Evolutionary conservation across 2,113 vertebrate genomes (phyloP).

Genomic region (Corydoras sp.): DNA sequence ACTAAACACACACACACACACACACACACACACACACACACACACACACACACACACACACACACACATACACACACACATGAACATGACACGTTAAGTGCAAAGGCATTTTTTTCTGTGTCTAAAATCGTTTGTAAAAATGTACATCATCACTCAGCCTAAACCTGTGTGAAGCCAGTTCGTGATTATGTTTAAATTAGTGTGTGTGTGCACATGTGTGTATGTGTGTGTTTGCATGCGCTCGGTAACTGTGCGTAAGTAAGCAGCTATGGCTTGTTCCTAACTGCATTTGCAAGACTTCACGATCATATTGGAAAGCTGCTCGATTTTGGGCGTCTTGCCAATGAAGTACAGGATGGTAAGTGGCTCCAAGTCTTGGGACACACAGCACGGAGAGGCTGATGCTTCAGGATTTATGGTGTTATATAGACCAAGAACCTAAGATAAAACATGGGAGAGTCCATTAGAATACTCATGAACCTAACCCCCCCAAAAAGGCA

Average conservation of each 20-base stretch:
- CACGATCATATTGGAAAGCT: constrained; percentile 97
- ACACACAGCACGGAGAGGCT: constrained; percentile 90
- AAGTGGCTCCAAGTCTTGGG: constrained; percentile 92
- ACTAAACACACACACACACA: constrained; percentile 27
- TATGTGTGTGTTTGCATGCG: constrained; percentile 17
- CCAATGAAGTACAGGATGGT: constrained; percentile 97
- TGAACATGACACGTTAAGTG: constrained; percentile 4
- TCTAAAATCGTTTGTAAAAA: constrained; percentile 10
- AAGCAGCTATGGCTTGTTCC: constrained; percentile 44
- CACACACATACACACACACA: constrained; percentile 1
- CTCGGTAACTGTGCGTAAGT: background rate
- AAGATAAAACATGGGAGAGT: constrained; percentile 39
- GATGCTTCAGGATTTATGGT: constrained; percentile 95
- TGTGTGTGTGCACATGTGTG: constrained; percentile 32
- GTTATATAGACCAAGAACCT: constrained; percentile 93
- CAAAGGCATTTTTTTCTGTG: constrained; percentile 22
- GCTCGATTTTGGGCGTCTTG: constrained; percentile 94
- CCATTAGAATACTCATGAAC: too few relatives aligned
- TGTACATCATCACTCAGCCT: constrained; percentile 16
- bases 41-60: constrained; percentile 16
- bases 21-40: constrained; percentile 36
- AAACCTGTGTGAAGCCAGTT: constrained; percentile 22
- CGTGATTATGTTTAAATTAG: constrained; percentile 19
- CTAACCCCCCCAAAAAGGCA: too few relatives aligned
- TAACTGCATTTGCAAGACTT: constrained; percentile 99